Evolutionary conservation across 2,113 vertebrate genomes (phyloP).

Genomic region (Tyto alba): DNA sequence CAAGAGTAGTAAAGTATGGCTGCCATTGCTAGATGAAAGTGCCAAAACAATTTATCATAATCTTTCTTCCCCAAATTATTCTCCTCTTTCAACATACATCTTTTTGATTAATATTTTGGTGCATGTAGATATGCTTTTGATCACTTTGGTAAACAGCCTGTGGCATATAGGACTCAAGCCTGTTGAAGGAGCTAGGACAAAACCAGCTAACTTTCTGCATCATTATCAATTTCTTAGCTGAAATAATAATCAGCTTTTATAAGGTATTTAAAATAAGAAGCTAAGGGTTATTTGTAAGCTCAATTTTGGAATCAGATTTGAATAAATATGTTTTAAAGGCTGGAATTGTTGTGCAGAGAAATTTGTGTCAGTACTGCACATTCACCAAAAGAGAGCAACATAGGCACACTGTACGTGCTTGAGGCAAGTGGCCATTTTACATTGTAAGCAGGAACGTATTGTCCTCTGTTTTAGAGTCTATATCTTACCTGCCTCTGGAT

Average conservation of each 20-base stretch:
- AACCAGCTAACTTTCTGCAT: background rate
- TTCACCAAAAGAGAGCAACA: constrained; percentile 78
- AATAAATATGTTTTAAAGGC: constrained; percentile 18
- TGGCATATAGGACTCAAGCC: background rate
- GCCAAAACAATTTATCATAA: background rate
- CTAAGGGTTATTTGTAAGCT: constrained; percentile 41
- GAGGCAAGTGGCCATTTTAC: constrained; percentile 31
- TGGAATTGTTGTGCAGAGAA: background rate
- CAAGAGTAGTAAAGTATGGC: background rate
- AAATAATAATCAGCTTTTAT: background rate
- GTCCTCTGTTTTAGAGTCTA: background rate
- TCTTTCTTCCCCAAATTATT: background rate
- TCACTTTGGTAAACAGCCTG: background rate
- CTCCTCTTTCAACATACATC: background rate
- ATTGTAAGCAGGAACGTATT: background rate
- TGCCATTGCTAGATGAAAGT: background rate
- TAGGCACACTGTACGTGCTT: constrained; percentile 10
- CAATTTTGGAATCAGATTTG: constrained; percentile 40
- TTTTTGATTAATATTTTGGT: background rate
- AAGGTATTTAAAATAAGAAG: constrained; percentile 33
- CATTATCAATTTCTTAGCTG: background rate
- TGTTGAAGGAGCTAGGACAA: background rate
- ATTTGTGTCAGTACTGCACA: constrained; percentile 60
- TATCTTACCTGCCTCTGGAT: constrained; percentile 50
- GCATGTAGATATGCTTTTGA: background rate